Conservation (phyloP, 2,797 vertebrate species). For the Diplodus sargus region DNA sequence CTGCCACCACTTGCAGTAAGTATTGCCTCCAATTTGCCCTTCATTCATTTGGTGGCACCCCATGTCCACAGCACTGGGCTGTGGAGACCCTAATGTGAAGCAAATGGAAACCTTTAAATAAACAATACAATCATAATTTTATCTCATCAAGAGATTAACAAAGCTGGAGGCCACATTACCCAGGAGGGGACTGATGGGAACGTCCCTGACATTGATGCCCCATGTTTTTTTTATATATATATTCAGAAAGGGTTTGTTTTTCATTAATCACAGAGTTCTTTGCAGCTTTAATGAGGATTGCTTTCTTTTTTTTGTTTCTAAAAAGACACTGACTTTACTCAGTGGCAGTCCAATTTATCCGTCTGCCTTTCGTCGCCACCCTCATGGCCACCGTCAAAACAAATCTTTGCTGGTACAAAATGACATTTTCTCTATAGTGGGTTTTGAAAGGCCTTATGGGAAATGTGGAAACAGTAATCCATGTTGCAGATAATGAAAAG, state of each 20-base stretch:
- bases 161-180: conserved; percentile 5
- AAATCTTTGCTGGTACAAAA: not conserved
- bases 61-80: not conserved
- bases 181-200: not conserved
- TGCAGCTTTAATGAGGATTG: no score
- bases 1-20: not conserved
- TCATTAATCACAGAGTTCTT: no score
- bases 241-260: no score
- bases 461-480: not conserved
- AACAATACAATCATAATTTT: conserved; percentile 14
- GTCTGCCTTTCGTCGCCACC: no score
- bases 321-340: no score
- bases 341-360: no score
- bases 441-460: not conserved
- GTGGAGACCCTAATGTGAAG: conserved; percentile 9
- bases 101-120: conserved; percentile 16
- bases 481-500: not conserved
- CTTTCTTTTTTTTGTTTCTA: no score
- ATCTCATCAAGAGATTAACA: conserved; percentile 11
- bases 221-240: no score
- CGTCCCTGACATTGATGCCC: not conserved
- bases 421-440: not conserved
- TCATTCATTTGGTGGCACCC: not conserved
- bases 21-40: not conserved
- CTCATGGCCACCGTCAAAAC: not conserved